These are phyloP conservation scores for Dipus sagitta DNA, from an alignment of 2,797 vertebrate species.

Conservation along the genomic window DNA sequence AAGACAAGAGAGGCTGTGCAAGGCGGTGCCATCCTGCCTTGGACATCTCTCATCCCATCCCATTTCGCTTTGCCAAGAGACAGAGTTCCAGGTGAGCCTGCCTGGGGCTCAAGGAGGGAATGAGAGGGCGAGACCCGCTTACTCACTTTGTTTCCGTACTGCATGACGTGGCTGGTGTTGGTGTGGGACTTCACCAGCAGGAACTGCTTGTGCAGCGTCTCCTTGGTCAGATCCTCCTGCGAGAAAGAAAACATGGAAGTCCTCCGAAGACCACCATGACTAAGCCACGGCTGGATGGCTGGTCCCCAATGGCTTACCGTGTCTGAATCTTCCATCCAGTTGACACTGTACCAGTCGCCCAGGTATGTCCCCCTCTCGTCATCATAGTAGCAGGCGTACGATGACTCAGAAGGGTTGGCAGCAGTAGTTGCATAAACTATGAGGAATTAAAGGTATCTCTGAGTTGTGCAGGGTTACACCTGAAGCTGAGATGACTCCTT, in stretches of 20 bases:
- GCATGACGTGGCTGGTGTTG: slow-evolving; percentile 98
- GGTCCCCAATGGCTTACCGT: slow-evolving; percentile 84
- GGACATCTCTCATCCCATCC: not conserved
- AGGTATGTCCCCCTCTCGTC: slow-evolving; percentile 94
- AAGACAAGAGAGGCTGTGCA: accelerated
- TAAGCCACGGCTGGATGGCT: accelerated
- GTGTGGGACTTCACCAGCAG: slow-evolving; percentile 94
- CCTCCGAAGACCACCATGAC: accelerated
- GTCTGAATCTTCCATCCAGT: slow-evolving; percentile 99
- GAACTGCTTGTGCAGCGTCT: slow-evolving; percentile 95
- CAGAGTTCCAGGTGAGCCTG: accelerated
- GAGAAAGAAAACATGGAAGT: not conserved
- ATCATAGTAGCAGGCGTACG: slow-evolving; percentile 98
- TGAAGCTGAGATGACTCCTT: not conserved
- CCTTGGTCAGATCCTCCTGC: slow-evolving; percentile 95
- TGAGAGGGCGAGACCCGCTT: not conserved
- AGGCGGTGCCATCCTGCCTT: not conserved
- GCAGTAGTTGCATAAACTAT: slow-evolving; percentile 97
- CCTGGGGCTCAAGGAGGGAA: accelerated
- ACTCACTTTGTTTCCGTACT: slow-evolving; percentile 96
- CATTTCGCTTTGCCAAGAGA: accelerated
- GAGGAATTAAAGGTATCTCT: not conserved
- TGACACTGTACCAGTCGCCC: slow-evolving; percentile 98
- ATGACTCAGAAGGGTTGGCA: slow-evolving; percentile 93
- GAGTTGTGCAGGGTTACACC: not conserved